A percentile compares a stretch with the other conserved stretches of the same genome.
These are phyloP conservation scores for Clavelina lepadiformis DNA, from an alignment of 23 tunicate species.

Conservation along the genomic window DNA sequence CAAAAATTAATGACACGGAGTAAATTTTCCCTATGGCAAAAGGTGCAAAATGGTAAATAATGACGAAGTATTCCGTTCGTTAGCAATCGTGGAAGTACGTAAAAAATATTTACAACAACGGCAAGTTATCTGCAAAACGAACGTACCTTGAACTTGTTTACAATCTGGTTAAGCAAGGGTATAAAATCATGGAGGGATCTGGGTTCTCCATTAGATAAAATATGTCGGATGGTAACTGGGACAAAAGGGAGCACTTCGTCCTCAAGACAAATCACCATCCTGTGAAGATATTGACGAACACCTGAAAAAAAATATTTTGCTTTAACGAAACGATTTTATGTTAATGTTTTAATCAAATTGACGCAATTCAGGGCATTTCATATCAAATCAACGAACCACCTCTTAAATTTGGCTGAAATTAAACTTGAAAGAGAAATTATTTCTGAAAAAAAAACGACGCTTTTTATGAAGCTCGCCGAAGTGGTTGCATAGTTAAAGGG, in stretches of 20 bases:
- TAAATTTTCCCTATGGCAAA: no score
- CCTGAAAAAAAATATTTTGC: slow-evolving; percentile 20
- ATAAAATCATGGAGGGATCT: slow-evolving; percentile 84
- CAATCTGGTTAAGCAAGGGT: slow-evolving; percentile 91
- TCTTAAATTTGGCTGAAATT: no score
- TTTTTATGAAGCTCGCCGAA: no score
- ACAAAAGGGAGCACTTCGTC: slow-evolving; percentile 92
- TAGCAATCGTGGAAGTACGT: not conserved
- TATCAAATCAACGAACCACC: not conserved
- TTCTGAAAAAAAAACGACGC: no score
- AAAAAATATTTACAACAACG: not conserved
- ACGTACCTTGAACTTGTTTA: slow-evolving; percentile 75
- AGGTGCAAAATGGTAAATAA: no score
- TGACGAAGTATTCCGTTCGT: no score
- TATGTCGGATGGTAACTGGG: slow-evolving; percentile 72
- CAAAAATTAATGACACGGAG: no score
- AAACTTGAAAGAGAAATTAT: no score
- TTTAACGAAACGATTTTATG: not conserved
- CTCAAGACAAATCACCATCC: slow-evolving; percentile 98
- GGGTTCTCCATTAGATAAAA: slow-evolving; percentile 66
- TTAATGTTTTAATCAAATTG: not conserved
- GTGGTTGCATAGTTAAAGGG: no score
- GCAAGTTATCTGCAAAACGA: not conserved
- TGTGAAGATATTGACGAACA: slow-evolving; percentile 89
- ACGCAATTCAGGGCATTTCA: not conserved